Percentiles rank a stretch among this genome's conserved stretches.
These are phyloP conservation scores for Phalera bucephala DNA, from an alignment of 2,888 invertebrate species.

Conservation along the genomic window DNA sequence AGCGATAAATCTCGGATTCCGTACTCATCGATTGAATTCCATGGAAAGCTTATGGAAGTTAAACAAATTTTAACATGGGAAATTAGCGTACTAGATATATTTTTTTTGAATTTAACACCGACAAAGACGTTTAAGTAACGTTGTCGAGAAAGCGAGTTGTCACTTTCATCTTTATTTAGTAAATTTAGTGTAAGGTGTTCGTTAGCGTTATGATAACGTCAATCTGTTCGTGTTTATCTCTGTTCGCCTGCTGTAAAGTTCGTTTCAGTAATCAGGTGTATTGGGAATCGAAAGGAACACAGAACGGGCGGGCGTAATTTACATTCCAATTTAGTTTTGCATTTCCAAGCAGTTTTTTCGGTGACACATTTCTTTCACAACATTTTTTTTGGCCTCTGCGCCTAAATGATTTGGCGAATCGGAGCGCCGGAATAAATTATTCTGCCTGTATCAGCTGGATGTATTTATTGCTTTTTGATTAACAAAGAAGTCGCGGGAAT, in stretches of 20 bases:
- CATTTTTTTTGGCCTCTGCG: constrained; percentile 28
- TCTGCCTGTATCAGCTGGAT: neutral
- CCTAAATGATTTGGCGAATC: constrained; percentile 21
- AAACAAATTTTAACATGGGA: neutral
- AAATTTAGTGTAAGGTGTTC: too few species aligned
- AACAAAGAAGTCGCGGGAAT: too few species aligned
- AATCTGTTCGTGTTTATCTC: too few species aligned
- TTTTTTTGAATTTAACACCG: too few species aligned
- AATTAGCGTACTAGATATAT: too few species aligned
- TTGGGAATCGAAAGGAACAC: constrained; percentile 56
- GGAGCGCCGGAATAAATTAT: constrained; percentile 11
- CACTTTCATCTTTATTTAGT: too few species aligned
- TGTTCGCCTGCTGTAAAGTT: neutral
- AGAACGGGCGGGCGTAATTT: constrained; percentile 69
- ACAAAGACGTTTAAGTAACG: too few species aligned
- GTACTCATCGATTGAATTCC: too few species aligned
- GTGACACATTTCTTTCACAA: constrained; percentile 40
- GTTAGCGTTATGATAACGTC: too few species aligned
- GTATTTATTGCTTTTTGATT: neutral
- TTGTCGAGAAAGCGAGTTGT: too few species aligned
- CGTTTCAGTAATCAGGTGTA: constrained; percentile 58
- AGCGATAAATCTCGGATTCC: too few species aligned
- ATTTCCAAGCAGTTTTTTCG: constrained; percentile 60
- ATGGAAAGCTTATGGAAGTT: too few species aligned
- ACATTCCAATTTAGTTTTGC: constrained; percentile 71